A percentile compares a stretch with the other conserved stretches of the same genome.
phyloP scores from a whole-genome alignment of 2,888 invertebrate genomes.

The Nesidiocoris tenuis region DNA sequence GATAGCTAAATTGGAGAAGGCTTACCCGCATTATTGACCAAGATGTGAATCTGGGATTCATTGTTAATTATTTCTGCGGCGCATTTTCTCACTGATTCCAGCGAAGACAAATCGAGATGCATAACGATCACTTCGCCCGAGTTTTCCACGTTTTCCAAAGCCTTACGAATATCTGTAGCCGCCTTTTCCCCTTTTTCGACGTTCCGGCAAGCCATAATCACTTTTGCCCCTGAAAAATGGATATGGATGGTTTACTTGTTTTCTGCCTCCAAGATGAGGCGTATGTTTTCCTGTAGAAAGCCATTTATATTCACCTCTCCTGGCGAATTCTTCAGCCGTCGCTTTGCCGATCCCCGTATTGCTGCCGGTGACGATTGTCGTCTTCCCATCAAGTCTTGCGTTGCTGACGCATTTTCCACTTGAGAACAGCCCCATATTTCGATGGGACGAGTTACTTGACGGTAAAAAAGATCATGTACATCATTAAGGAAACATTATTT shows the following conservation, averaged over 20 bases:
- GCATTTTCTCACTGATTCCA: constrained; percentile 56
- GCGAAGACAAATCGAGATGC: constrained; percentile 56
- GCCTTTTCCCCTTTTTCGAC: constrained; percentile 55
- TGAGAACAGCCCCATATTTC: constrained; percentile 48
- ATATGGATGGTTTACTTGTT: too few species aligned
- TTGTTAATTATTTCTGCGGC: constrained; percentile 53
- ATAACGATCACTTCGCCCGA: constrained; percentile 54
- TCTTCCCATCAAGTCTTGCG: constrained; percentile 56
- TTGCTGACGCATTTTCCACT: constrained; percentile 50
- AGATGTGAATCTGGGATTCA: constrained; percentile 52
- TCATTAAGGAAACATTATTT: too few species aligned
- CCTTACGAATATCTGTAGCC: constrained; percentile 51
- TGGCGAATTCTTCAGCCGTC: constrained; percentile 55
- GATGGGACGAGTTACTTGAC: background rate
- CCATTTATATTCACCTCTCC: constrained; percentile 56
- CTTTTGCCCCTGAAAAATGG: constrained; percentile 54
- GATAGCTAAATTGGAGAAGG: too few species aligned
- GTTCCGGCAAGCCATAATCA: constrained; percentile 59
- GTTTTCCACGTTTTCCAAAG: constrained; percentile 26
- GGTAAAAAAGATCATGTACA: too few species aligned
- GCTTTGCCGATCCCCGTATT: constrained; percentile 56
- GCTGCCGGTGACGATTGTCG: constrained; percentile 54
- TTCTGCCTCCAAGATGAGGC: too few species aligned
- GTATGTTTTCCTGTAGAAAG: too few species aligned
- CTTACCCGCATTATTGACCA: constrained; percentile 54